Conservation (phyloP, 1,140 invertebrate species). For the Hylaeus anthracinus region DNA sequence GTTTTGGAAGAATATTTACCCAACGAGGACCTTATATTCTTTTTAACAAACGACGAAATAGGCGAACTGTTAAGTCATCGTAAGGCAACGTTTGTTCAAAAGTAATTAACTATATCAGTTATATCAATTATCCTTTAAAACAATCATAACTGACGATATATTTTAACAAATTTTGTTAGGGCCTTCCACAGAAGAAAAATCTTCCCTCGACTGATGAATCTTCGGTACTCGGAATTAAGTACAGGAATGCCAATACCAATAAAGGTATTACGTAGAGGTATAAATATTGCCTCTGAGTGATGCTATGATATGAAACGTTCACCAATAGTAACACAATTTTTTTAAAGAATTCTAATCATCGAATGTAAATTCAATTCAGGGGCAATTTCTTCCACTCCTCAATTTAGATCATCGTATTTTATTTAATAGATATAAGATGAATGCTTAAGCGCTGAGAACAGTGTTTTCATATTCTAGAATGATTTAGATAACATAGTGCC, state of each 20-base stretch:
- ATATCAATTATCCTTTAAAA: background rate
- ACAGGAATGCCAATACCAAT: constrained; percentile 83
- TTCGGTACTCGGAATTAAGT: constrained; percentile 85
- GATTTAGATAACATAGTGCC: background rate
- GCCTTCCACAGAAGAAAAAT: constrained; percentile 84
- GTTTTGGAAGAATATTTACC: constrained; percentile 85
- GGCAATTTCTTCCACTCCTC: too few relatives aligned
- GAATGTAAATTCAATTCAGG: too few relatives aligned
- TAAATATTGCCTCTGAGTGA: too few relatives aligned
- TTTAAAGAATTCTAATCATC: too few relatives aligned
- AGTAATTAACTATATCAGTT: constrained; percentile 61
- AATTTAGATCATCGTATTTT: background rate
- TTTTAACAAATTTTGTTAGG: constrained; percentile 76
- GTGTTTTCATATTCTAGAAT: constrained; percentile 7
- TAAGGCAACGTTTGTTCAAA: constrained; percentile 83
- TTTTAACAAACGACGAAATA: constrained; percentile 86
- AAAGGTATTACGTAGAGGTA: constrained; percentile 27
- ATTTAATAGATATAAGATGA: background rate
- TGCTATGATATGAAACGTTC: too few relatives aligned
- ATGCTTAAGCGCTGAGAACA: too few relatives aligned
- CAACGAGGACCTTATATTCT: constrained; percentile 85
- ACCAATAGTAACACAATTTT: too few relatives aligned
- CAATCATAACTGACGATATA: background rate
- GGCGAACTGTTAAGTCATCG: constrained; percentile 81
- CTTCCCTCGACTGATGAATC: constrained; percentile 81